These are phyloP conservation scores for Epinotia nisella DNA, from an alignment of 2,888 invertebrate species.

Conservation along the genomic window DNA sequence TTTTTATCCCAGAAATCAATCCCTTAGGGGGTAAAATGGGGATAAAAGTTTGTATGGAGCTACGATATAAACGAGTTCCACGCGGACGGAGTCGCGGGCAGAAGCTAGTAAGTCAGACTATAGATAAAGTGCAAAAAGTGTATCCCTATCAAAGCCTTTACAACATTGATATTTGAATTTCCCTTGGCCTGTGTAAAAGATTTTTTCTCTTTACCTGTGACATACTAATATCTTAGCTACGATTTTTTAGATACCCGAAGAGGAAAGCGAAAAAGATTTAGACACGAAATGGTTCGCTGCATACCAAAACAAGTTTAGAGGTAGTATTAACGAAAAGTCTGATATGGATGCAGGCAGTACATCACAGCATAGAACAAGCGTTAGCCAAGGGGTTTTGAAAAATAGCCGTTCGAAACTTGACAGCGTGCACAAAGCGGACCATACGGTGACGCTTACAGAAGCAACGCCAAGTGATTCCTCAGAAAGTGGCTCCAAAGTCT, in stretches of 20 bases:
- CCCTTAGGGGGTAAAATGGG: too few species aligned
- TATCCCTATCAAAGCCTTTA: too few species aligned
- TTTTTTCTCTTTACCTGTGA: too few species aligned
- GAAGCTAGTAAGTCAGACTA: too few species aligned
- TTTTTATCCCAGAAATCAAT: too few species aligned
- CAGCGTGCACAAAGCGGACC: neutral
- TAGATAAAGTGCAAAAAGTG: too few species aligned
- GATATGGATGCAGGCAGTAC: slow-evolving; percentile 43
- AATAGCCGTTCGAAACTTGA: neutral
- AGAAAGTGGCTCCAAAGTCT: neutral
- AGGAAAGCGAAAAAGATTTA: slow-evolving; percentile 76
- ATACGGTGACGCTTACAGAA: neutral
- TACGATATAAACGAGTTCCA: too few species aligned
- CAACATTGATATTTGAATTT: too few species aligned
- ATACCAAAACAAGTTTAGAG: slow-evolving; percentile 61
- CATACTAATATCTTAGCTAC: too few species aligned
- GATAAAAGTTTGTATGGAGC: too few species aligned
- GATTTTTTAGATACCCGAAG: slow-evolving; percentile 59
- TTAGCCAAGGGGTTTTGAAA: slow-evolving; percentile 12
- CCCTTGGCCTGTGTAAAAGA: too few species aligned
- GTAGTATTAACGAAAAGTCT: slow-evolving; percentile 50
- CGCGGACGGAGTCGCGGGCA: too few species aligned
- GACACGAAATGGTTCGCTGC: slow-evolving; percentile 76
- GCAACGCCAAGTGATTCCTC: neutral
- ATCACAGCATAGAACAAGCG: slow-evolving; percentile 25